Conservation (phyloP, 2,113 vertebrate species). For the Siniperca knerii region DNA sequence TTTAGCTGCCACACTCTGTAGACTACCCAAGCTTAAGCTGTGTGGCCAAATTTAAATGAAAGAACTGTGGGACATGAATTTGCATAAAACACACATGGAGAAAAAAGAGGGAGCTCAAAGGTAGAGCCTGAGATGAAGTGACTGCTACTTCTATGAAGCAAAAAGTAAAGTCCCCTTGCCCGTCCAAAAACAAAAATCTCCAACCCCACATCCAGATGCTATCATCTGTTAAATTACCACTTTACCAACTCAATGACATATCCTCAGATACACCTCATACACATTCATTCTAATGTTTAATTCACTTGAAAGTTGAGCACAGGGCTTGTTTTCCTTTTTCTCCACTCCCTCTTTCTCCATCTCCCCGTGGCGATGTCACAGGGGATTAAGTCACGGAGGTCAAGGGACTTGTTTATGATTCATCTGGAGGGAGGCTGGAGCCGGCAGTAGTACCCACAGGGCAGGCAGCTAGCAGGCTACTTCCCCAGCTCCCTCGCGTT, state of each 20-base stretch:
- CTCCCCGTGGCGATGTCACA: conserved; percentile 76
- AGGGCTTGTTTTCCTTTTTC: conserved; percentile 69
- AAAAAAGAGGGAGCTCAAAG: conserved; percentile 41
- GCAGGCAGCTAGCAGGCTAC: conserved; percentile 57
- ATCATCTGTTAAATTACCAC: conserved; percentile 71
- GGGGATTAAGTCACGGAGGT: conserved; percentile 77
- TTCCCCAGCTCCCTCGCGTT: conserved; percentile 41
- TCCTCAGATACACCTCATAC: conserved; percentile 73
- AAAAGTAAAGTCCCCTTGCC: conserved; percentile 43
- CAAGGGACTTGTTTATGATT: conserved; percentile 75
- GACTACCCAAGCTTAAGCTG: conserved; percentile 59
- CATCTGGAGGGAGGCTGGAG: conserved; percentile 67
- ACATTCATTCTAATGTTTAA: conserved; percentile 78
- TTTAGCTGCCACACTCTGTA: conserved; percentile 65
- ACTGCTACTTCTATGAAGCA: conserved; percentile 53
- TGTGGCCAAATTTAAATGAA: conserved; percentile 67
- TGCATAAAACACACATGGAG: conserved; percentile 65
- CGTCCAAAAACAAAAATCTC: neutral
- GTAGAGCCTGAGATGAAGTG: conserved; percentile 53
- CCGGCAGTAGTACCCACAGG: conserved; percentile 64
- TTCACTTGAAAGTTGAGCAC: conserved; percentile 77
- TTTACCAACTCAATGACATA: conserved; percentile 48
- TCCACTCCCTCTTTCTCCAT: conserved; percentile 51
- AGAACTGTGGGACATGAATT: conserved; percentile 69
- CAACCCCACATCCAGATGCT: conserved; percentile 44